These are phyloP conservation scores for Henricia sp. DNA, from an alignment of 53 echinoderm and acorn worm species.

Conservation along the genomic window DNA sequence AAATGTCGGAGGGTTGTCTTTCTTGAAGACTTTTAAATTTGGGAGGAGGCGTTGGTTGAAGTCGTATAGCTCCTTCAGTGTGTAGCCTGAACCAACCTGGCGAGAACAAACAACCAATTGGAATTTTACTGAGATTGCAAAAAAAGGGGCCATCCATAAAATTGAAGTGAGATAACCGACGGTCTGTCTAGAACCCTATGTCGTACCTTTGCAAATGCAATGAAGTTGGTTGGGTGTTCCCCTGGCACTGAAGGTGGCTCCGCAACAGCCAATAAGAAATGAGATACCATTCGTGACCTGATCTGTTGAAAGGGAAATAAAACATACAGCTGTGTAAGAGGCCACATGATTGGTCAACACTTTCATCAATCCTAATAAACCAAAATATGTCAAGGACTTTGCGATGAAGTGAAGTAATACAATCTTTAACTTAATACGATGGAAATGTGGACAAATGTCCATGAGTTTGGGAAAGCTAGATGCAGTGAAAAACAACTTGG, in stretches of 20 bases:
- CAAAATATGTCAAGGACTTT: too few relatives aligned
- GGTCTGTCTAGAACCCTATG: too few relatives aligned
- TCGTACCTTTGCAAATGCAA: conserved; percentile 90
- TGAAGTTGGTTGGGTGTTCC: conserved; percentile 85
- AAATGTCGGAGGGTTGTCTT: conserved; percentile 75
- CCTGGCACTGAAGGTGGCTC: conserved; percentile 75
- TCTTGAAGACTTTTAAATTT: conserved; percentile 81
- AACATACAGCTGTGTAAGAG: background rate
- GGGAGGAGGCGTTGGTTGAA: conserved; percentile 82
- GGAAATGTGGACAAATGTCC: too few relatives aligned
- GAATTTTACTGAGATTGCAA: too few relatives aligned
- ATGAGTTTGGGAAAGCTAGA: too few relatives aligned
- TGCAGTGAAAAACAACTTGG: too few relatives aligned
- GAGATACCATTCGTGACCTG: conserved; percentile 84
- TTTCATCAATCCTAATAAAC: too few relatives aligned
- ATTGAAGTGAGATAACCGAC: too few relatives aligned
- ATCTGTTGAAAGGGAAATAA: conserved; percentile 49
- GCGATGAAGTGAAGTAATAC: too few relatives aligned
- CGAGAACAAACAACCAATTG: background rate
- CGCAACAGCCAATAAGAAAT: conserved; percentile 89
- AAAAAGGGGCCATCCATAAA: too few relatives aligned
- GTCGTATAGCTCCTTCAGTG: conserved; percentile 82
- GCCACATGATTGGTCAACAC: conserved; percentile 14
- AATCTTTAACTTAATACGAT: too few relatives aligned
- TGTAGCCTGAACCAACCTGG: conserved; percentile 94